Percentiles rank a stretch among this genome's conserved stretches.
Conservation (phyloP, 2,113 vertebrate genomes). For the Pungitius pungitius region DNA sequence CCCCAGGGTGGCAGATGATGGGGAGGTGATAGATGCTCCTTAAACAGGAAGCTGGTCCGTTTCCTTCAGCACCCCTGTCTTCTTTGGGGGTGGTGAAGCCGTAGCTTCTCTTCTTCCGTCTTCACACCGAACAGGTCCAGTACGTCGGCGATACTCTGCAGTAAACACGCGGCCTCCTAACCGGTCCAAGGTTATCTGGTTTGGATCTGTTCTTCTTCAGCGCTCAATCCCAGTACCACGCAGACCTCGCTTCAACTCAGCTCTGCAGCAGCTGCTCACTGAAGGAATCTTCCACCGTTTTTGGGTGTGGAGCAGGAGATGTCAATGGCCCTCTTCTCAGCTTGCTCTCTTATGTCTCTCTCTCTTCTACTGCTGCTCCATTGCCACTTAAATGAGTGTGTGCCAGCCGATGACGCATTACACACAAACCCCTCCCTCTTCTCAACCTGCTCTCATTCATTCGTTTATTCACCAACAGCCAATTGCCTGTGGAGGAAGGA, state of each 20-base stretch:
- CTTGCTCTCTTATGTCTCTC: slow-evolving; percentile 33
- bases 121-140: not conserved
- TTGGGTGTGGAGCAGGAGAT: slow-evolving; percentile 55
- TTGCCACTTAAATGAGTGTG: slow-evolving; percentile 63
- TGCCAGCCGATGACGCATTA: slow-evolving; percentile 65
- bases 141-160: not conserved
- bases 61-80: not conserved
- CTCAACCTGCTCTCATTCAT: slow-evolving; percentile 40
- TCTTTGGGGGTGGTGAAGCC: not conserved
- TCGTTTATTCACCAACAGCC: slow-evolving; percentile 46
- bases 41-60: slow-evolving; percentile 15
- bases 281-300: slow-evolving; percentile 57
- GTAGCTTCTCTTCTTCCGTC: not conserved
- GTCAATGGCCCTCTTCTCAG: slow-evolving; percentile 34
- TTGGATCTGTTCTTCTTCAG: not conserved
- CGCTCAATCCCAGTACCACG: not conserved
- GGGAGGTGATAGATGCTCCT: slow-evolving; percentile 16
- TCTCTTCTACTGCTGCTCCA: slow-evolving; percentile 20
- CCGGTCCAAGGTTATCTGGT: slow-evolving; percentile 41
- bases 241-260: not conserved
- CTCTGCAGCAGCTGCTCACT: not conserved
- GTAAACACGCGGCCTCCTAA: slow-evolving; percentile 3
- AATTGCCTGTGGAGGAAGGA: slow-evolving; percentile 40
- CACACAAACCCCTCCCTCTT: slow-evolving; percentile 54
- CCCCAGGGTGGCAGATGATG: slow-evolving; percentile 65